A percentile compares a stretch with the other conserved stretches of the same genome.
Conservation (phyloP, 2,113 vertebrate genomes). For the Blennius ocellaris region DNA sequence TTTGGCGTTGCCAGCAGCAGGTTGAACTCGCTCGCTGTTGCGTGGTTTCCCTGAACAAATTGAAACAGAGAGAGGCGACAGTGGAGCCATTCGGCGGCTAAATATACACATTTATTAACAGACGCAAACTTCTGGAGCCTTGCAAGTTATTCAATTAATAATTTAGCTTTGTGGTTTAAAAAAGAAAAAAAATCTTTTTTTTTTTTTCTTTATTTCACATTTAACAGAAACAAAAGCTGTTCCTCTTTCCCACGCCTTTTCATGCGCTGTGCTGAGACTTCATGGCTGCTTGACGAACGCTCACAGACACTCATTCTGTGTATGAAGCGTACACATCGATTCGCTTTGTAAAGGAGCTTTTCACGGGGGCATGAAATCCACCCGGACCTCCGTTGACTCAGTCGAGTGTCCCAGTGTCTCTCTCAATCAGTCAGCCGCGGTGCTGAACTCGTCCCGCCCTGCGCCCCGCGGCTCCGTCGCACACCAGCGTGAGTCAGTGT, state of each 20-base stretch:
- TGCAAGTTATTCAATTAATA: conserved; percentile 8
- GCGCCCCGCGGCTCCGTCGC: conserved; percentile 15
- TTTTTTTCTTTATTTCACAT: not conserved
- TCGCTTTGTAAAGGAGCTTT: conserved; percentile 14
- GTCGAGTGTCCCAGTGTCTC: conserved; percentile 40
- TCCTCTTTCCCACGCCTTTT: not conserved
- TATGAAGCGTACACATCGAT: not conserved
- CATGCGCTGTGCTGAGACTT: not conserved
- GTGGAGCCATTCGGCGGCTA: conserved; percentile 29
- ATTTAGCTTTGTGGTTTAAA: conserved; percentile 34
- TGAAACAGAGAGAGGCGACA: conserved; percentile 22
- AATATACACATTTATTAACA: no score
- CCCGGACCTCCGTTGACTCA: conserved; percentile 38
- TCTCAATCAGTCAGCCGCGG: conserved; percentile 42
- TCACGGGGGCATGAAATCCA: conserved; percentile 49
- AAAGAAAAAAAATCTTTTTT: no score
- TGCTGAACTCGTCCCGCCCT: conserved; percentile 31
- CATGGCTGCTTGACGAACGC: not conserved
- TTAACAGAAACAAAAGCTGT: not conserved
- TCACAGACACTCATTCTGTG: not conserved
- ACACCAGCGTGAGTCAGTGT: conserved; percentile 51
- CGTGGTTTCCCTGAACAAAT: conserved; percentile 41
- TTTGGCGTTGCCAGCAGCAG: conserved; percentile 33
- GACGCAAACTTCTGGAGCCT: not conserved
- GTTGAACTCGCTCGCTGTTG: conserved; percentile 19